These are phyloP conservation scores for Ricordea florida DNA, from an alignment of 92 coral and sea anemone genomes.

Conservation along the genomic window DNA sequence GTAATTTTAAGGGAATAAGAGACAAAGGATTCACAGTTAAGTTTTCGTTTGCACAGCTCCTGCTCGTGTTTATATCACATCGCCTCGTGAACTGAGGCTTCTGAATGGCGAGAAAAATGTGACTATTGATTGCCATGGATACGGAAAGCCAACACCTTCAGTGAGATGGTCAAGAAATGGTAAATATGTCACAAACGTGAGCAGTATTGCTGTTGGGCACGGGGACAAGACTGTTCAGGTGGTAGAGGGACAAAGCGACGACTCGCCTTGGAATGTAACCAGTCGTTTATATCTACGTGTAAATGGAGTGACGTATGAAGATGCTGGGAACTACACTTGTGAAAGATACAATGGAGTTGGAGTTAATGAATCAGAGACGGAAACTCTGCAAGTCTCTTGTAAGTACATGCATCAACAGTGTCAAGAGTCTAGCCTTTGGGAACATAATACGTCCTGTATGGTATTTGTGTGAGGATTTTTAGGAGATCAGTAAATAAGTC, in stretches of 20 bases:
- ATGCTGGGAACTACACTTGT: slow-evolving; percentile 83
- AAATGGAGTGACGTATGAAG: slow-evolving; percentile 46
- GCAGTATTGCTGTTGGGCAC: background rate
- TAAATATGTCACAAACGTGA: background rate
- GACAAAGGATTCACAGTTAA: background rate
- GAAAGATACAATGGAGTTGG: slow-evolving; percentile 27
- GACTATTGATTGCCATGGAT: slow-evolving; percentile 55
- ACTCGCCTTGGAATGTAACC: slow-evolving; percentile 37
- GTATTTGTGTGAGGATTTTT: no score
- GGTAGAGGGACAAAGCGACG: background rate
- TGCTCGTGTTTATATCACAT: slow-evolving; percentile 12
- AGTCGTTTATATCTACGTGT: slow-evolving; percentile 60
- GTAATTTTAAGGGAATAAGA: slow-evolving; percentile 3
- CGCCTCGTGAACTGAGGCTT: slow-evolving; percentile 5
- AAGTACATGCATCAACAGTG: slow-evolving; percentile 13
- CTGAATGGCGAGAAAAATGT: slow-evolving; percentile 6
- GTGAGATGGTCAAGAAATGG: slow-evolving; percentile 41
- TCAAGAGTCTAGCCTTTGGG: no score
- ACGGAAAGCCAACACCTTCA: slow-evolving; percentile 53
- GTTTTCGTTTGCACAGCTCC: slow-evolving; percentile 41
- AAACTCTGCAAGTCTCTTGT: slow-evolving; percentile 48
- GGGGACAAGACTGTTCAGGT: slow-evolving; percentile 38
- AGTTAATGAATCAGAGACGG: background rate
- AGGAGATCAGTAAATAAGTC: no score
- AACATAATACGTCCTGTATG: no score